Evolutionary conservation across 1,140 invertebrate species (phyloP).

Genomic region (Mya arenaria): DNA sequence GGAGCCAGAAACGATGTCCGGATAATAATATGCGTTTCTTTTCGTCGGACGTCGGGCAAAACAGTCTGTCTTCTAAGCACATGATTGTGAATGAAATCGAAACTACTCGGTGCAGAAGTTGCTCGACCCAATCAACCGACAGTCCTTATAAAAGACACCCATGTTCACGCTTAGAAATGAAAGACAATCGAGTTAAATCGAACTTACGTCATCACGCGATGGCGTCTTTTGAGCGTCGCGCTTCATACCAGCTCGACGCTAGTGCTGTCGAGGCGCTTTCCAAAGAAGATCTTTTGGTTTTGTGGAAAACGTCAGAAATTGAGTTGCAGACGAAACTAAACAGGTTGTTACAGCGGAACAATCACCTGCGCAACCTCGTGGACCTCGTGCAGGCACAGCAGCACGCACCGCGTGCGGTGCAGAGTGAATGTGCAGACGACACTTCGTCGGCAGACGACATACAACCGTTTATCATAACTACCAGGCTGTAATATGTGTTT

Average conservation of each 20-base stretch:
- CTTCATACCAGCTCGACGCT: slow-evolving; percentile 67
- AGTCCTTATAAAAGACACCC: background rate
- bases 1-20: slow-evolving; percentile 12
- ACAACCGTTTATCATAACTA: too few species aligned
- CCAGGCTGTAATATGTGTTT: too few species aligned
- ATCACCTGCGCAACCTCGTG: slow-evolving; percentile 12
- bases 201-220: slow-evolving; percentile 71
- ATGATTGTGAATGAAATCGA: slow-evolving; percentile 36
- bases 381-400: slow-evolving; percentile 14
- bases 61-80: background rate
- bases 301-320: slow-evolving; percentile 77
- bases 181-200: slow-evolving; percentile 76
- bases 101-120: background rate
- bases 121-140: background rate
- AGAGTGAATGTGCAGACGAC: too few species aligned
- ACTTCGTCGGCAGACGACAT: too few species aligned
- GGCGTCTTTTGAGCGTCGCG: slow-evolving; percentile 62
- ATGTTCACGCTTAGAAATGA: slow-evolving; percentile 38
- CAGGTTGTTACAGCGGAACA: slow-evolving; percentile 60
- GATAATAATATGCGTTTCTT: background rate
- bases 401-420: too few species aligned
- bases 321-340: slow-evolving; percentile 71
- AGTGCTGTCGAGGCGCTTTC: slow-evolving; percentile 74
- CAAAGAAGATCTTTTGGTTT: slow-evolving; percentile 74
- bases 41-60: background rate